A percentile compares a stretch with the other conserved stretches of the same genome.
Conservation (phyloP, 1,140 invertebrate genomes). For the Sitobion miscanthi region DNA sequence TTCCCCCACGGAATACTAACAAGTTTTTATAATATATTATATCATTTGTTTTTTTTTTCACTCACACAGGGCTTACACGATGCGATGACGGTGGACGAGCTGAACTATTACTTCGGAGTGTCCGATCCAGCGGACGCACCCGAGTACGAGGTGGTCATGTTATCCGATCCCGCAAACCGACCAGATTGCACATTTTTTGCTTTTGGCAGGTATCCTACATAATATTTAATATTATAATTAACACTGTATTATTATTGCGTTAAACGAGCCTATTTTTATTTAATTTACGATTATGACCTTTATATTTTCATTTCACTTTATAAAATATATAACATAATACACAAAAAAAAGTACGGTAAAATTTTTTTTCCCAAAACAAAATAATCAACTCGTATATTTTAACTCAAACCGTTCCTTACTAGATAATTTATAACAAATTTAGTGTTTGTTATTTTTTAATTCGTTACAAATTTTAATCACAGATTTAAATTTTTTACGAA, state of each 20-base stretch:
- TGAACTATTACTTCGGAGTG: slow-evolving; percentile 44
- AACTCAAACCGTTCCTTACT: too few relatives aligned
- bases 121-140: neutral
- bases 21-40: neutral
- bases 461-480: too few relatives aligned
- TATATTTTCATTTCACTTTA: neutral
- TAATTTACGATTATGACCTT: neutral
- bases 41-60: neutral
- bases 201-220: slow-evolving; percentile 26
- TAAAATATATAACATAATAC: neutral
- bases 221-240: too few relatives aligned
- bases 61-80: neutral
- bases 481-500: too few relatives aligned
- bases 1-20: neutral
- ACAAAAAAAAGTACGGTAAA: neutral
- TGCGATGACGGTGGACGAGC: slow-evolving; percentile 30
- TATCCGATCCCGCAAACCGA: neutral
- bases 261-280: neutral
- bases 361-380: neutral
- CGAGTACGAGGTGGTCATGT: slow-evolving; percentile 25
- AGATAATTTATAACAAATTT: too few relatives aligned
- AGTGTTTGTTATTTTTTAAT: too few relatives aligned
- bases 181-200: slow-evolving; percentile 14
- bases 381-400: too few relatives aligned
- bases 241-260: neutral